These are phyloP conservation scores for Capromys pilorides DNA, from an alignment of 2,797 vertebrate species.

Conservation along the genomic window DNA sequence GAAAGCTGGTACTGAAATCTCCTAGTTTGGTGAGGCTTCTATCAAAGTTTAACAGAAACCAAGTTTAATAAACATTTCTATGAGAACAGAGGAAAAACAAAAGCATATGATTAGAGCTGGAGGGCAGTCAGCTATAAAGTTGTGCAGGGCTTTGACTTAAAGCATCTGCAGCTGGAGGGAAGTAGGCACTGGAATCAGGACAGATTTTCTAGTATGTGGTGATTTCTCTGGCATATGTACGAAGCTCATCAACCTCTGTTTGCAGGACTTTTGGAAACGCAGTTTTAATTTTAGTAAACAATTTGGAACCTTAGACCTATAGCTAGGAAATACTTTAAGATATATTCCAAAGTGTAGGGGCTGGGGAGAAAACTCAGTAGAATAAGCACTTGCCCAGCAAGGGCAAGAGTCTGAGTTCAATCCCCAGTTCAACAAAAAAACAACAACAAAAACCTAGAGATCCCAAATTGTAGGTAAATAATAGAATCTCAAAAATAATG, in stretches of 20 bases:
- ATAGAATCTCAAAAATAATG: neutral
- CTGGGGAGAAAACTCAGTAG: no score
- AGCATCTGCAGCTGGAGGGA: neutral
- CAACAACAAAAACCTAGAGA: no score
- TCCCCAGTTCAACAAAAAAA: no score
- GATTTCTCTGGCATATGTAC: neutral
- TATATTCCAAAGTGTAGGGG: neutral
- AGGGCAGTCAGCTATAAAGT: neutral
- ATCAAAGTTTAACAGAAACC: neutral
- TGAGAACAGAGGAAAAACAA: neutral
- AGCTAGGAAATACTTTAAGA: neutral
- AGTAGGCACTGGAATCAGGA: no score
- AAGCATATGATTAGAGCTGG: neutral
- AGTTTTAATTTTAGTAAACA: neutral
- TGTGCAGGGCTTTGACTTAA: no score
- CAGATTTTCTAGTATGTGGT: neutral
- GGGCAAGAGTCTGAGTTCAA: no score
- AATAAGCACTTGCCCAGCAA: no score
- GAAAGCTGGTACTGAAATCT: neutral
- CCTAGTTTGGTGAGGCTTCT: neutral
- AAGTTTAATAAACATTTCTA: neutral
- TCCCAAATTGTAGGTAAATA: neutral
- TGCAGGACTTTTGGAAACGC: neutral
- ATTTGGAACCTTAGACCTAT: neutral
- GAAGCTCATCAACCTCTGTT: neutral